phyloP scores from a whole-genome alignment of 2,888 invertebrate species.

The Rotaria macrura region DNA sequence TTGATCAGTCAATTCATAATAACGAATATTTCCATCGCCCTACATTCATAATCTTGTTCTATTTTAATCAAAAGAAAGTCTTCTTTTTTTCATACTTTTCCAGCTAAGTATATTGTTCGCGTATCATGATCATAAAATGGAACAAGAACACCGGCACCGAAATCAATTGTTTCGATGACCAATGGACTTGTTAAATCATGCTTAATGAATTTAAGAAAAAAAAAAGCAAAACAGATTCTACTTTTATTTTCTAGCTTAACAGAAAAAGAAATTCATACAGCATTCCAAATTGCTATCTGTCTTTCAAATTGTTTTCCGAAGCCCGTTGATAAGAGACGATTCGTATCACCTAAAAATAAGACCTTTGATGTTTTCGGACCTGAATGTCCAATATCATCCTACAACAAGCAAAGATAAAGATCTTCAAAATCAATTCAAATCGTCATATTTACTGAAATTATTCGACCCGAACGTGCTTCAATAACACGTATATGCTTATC shows the following conservation, averaged over 20 bases:
- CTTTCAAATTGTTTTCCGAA: slow-evolving; percentile 85
- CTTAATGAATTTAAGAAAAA: not conserved
- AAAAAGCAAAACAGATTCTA: not conserved
- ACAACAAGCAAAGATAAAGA: slow-evolving; percentile 37
- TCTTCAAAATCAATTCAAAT: not conserved
- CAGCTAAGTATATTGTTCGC: slow-evolving; percentile 66
- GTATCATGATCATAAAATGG: slow-evolving; percentile 85
- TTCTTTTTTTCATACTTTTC: slow-evolving; percentile 55
- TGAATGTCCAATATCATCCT: slow-evolving; percentile 70
- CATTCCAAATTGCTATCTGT: slow-evolving; percentile 71
- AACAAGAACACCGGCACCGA: slow-evolving; percentile 64
- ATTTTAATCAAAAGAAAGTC: not conserved
- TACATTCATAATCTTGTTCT: slow-evolving; percentile 47
- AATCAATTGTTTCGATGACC: slow-evolving; percentile 52
- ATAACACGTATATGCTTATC: slow-evolving; percentile 79
- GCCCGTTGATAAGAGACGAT: slow-evolving; percentile 71
- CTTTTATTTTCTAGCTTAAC: slow-evolving; percentile 34
- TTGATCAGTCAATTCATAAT: slow-evolving; percentile 82
- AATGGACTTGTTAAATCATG: slow-evolving; percentile 29
- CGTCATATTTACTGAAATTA: slow-evolving; percentile 51
- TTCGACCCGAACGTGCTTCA: slow-evolving; percentile 72
- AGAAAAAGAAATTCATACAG: not conserved
- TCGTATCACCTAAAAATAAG: slow-evolving; percentile 69
- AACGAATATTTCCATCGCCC: slow-evolving; percentile 86
- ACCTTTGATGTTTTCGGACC: slow-evolving; percentile 63